Evolutionary conservation across 2,888 invertebrate genomes (phyloP), one percentile per base, ranked within the genome.

Genomic region (Saturnia japonica): DNA sequence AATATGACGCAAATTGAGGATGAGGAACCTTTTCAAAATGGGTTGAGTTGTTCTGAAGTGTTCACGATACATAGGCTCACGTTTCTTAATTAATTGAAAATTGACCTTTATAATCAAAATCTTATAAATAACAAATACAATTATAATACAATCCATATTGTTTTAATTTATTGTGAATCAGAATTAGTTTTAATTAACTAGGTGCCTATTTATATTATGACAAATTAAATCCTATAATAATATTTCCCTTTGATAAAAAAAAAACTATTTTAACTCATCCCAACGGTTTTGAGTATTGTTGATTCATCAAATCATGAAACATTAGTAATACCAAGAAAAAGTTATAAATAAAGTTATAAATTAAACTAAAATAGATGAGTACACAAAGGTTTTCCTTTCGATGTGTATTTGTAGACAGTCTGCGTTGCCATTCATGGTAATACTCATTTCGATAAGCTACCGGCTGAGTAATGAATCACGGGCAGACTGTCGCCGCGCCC

Each of bases 391-490:
- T 72, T 66, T 71, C 70, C 72, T 74, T 68, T 72, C 78, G 76
- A 72, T 75, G 71, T 69, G 69, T 75, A 69, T 60, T 62, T 72
- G 71, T 70, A 70, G 70, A 73, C 73, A 77, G 68, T 72, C 73
- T 45, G 71, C 71, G 79, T 80, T 76, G 76, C 80, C 80, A 80
- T 79, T 75, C 70, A 80, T 80, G 80, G 80, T 74, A 75, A 80
- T 80, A 75, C 74, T 74, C 73, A 74, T 74, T 75, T 74, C 66
- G 64, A 64, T 66, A 66, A 25, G n/a, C 64, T 66, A 51, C 66
- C 70, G 74, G 72, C 73, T 75, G 73, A 71, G 69, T 71, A 76
- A 78, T 84, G 84, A 84, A 76, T 84, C 84, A 84, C 73, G 25
- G 14, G 14, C 28, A 2, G 57, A 60, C 57, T 60, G 25, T 28